phyloP scores from a whole-genome alignment of 2,888 invertebrate genomes.

The Polietes domitor region DNA sequence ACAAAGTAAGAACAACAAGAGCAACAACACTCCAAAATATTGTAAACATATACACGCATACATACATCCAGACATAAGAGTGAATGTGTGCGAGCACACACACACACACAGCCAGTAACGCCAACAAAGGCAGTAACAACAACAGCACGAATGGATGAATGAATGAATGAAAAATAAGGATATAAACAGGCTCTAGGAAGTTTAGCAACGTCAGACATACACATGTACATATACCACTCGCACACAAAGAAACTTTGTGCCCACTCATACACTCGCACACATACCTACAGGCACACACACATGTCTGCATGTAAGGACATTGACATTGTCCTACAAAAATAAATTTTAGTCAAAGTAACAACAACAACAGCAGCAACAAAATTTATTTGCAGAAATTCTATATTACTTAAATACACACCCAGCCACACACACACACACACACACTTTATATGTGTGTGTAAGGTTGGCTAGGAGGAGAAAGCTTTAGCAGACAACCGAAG shows the following conservation, averaged over 20 bases:
- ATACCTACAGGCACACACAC: slow-evolving; percentile 4
- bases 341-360: slow-evolving; percentile 35
- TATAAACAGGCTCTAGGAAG: slow-evolving; percentile 55
- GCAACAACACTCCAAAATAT: slow-evolving; percentile 32
- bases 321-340: slow-evolving; percentile 68
- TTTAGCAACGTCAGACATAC: slow-evolving; percentile 31
- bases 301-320: slow-evolving; percentile 56
- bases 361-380: slow-evolving; percentile 34
- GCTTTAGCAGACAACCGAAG: neutral
- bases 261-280: slow-evolving; percentile 29
- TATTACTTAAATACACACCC: slow-evolving; percentile 16
- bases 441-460: neutral
- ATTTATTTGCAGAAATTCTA: slow-evolving; percentile 27
- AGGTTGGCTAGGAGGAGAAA: slow-evolving; percentile 1
- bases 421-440: neutral
- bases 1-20: slow-evolving; percentile 4
- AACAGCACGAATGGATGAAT: slow-evolving; percentile 30
- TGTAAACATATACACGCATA: slow-evolving; percentile 14
- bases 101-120: slow-evolving; percentile 5
- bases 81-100: neutral
- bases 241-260: slow-evolving; percentile 4
- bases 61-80: neutral
- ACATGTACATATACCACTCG: neutral
- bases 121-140: slow-evolving; percentile 33
- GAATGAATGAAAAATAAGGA: slow-evolving; percentile 55